Evolutionary conservation across 2,113 vertebrate genomes (phyloP), one percentile per base, ranked within the genome.

Genomic region (Leucoraja erinaceus): DNA sequence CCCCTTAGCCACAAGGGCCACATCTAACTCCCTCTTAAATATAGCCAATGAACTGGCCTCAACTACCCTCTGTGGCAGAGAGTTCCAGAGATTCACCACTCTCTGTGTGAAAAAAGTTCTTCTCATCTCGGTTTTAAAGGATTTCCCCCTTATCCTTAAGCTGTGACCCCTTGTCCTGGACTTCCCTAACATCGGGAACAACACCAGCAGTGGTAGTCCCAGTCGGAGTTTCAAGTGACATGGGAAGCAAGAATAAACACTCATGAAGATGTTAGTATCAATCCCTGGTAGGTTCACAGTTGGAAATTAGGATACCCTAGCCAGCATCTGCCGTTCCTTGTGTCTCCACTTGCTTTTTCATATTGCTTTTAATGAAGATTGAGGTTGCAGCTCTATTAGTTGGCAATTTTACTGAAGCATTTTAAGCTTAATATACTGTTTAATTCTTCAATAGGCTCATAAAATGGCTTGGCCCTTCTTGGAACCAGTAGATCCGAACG

Each of bases 381-480:
- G 22, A 20, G 12, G 5, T 33, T 5, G 59, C 28, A 88, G 59
- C 83, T 8, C 59, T 12, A 88, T 31, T 63, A 1, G 0, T 12
- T 31, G 6, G 28, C 14, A 5, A 66, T 88, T 88, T n/a, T 7
- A 7, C 0, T 88, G 28, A 88, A 88, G 28, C 11, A 66, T 63
- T 63, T 63, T 63, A 18, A 47, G 31, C 25, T 5, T 91, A 72
- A 81, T 20, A 91, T 47, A 91, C 22, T 72, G 66, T 91, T 91
- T 54, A 11, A 61, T 74, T 86, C 56, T 9, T 76, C 70, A 56
- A 70, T 94, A 99, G 99, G 96, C 98, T 94, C 99, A 99, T 95
- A 99, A 99, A 95, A 99, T 99, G 98, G 98, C 99, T 0, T 99
- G 99, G 99, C 99, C 99, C 0, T 99, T 99, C 96, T 96, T 99